phyloP scores from a whole-genome alignment of 2,888 invertebrate genomes.

The Melipona bicolor region DNA sequence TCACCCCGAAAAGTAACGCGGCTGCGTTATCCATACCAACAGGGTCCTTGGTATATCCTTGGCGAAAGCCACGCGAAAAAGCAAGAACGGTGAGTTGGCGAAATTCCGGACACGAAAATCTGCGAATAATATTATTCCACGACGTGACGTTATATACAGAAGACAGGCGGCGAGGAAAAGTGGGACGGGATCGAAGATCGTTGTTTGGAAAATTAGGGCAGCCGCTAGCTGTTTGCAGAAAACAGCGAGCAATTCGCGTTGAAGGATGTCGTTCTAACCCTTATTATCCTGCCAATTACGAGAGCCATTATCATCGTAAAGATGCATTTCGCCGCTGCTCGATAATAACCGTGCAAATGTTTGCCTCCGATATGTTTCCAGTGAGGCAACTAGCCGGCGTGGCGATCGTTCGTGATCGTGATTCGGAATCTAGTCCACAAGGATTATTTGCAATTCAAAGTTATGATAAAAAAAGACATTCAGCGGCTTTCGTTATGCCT shows the following conservation, averaged over 20 bases:
- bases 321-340: slow-evolving; percentile 25
- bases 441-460: slow-evolving; percentile 60
- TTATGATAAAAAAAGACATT: slow-evolving; percentile 46
- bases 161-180: neutral
- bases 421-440: slow-evolving; percentile 41
- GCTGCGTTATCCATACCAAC: neutral
- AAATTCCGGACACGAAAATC: slow-evolving; percentile 30
- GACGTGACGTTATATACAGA: neutral
- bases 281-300: slow-evolving; percentile 50
- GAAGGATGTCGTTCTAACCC: slow-evolving; percentile 36
- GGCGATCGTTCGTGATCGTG: slow-evolving; percentile 21
- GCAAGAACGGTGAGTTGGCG: neutral
- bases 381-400: slow-evolving; percentile 5
- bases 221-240: neutral
- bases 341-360: slow-evolving; percentile 59
- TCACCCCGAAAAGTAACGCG: neutral
- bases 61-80: neutral
- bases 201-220: slow-evolving; percentile 38
- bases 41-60: neutral
- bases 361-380: slow-evolving; percentile 39
- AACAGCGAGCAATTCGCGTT: slow-evolving; percentile 9
- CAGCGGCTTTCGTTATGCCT: neutral
- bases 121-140: slow-evolving; percentile 30
- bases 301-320: slow-evolving; percentile 36
- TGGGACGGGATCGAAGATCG: slow-evolving; percentile 13